Conservation (phyloP, 2,888 invertebrate genomes). For the Drosophila paramelanica region DNA sequence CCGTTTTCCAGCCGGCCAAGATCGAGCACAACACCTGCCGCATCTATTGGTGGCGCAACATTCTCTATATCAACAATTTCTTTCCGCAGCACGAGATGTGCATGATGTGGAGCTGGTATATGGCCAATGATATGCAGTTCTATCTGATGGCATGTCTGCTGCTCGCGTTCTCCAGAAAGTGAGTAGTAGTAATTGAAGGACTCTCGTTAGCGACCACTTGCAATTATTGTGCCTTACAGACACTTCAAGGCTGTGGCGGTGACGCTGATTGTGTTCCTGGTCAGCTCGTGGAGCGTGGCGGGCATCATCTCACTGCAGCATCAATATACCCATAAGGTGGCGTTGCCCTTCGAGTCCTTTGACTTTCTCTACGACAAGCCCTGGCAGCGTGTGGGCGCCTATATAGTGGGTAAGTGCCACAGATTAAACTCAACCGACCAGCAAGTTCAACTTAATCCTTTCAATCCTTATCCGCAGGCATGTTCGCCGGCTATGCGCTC, state of each 20-base stretch:
- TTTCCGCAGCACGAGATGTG: slow-evolving; percentile 91
- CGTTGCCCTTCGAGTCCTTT: slow-evolving; percentile 93
- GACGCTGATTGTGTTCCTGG: slow-evolving; percentile 87
- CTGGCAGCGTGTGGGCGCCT: slow-evolving; percentile 92
- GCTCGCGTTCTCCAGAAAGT: slow-evolving; percentile 89
- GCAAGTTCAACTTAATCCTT: too few species aligned
- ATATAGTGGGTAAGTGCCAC: slow-evolving; percentile 89
- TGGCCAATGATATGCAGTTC: slow-evolving; percentile 92
- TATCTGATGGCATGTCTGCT: slow-evolving; percentile 89
- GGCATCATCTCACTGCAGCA: slow-evolving; percentile 91
- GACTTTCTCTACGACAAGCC: slow-evolving; percentile 94
- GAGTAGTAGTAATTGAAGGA: slow-evolving; percentile 70
- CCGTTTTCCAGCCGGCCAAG: slow-evolving; percentile 89
- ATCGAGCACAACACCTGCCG: slow-evolving; percentile 91
- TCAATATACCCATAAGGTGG: slow-evolving; percentile 90
- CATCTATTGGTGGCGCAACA: slow-evolving; percentile 93
- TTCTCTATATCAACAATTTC: slow-evolving; percentile 93
- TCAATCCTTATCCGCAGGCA: slow-evolving; percentile 84
- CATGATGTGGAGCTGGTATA: slow-evolving; percentile 94
- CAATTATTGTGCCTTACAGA: slow-evolving; percentile 79
- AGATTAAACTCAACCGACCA: too few species aligned
- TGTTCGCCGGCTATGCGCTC: slow-evolving; percentile 90
- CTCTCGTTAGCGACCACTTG: too few species aligned
- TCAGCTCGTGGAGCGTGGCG: slow-evolving; percentile 91
- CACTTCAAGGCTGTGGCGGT: slow-evolving; percentile 88